Conservation (phyloP, 2,888 invertebrate species). For the Stenolophus ochropezus region DNA sequence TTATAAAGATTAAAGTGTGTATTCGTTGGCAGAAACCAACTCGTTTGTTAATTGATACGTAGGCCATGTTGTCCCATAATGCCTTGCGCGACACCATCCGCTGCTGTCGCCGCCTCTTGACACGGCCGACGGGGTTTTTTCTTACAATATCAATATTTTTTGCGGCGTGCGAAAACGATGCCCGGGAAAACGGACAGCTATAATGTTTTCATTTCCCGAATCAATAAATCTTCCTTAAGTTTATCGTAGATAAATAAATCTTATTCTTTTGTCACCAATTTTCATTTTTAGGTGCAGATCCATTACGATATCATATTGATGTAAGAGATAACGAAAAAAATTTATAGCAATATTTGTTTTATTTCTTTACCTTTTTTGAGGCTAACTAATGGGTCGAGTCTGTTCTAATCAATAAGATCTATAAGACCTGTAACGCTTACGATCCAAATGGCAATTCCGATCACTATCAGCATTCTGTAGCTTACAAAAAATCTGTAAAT, state of each 20-base stretch:
- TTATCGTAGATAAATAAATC: slow-evolving; percentile 49
- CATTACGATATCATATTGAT: slow-evolving; percentile 31
- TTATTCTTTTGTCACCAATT: slow-evolving; percentile 35
- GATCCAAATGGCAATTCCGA: too few relatives aligned
- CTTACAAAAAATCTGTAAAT: too few relatives aligned
- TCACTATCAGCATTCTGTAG: too few relatives aligned
- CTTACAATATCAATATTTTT: slow-evolving; percentile 37
- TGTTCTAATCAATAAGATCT: too few relatives aligned
- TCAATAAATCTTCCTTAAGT: slow-evolving; percentile 45
- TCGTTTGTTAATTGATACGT: slow-evolving; percentile 20
- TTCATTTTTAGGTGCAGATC: slow-evolving; percentile 3
- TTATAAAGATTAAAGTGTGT: too few relatives aligned
- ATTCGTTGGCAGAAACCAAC: too few relatives aligned
- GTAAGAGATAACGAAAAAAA: neutral
- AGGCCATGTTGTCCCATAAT: neutral
- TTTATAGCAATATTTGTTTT: too few relatives aligned
- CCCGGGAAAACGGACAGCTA: slow-evolving; percentile 6
- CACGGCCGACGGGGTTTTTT: slow-evolving; percentile 17
- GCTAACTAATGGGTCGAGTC: too few relatives aligned
- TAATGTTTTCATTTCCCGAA: slow-evolving; percentile 42
- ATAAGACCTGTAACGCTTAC: too few relatives aligned
- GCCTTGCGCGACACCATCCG: neutral
- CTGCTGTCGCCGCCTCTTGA: neutral
- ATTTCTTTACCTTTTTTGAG: too few relatives aligned
- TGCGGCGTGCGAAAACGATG: slow-evolving; percentile 31